phyloP scores from a whole-genome alignment of 2,888 invertebrate species.

The Tillus elongatus region DNA sequence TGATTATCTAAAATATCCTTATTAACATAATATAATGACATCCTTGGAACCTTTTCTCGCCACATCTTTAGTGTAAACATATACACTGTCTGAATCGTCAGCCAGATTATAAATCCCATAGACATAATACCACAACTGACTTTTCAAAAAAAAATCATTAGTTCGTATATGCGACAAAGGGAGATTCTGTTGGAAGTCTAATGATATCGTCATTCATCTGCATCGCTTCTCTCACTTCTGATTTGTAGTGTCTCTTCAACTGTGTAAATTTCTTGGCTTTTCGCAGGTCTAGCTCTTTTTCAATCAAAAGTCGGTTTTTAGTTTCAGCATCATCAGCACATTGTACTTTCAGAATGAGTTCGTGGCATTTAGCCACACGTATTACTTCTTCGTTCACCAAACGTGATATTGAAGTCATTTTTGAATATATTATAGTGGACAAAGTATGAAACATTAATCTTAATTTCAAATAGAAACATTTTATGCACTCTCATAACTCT shows the following conservation, averaged over 20 bases:
- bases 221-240: too few species aligned
- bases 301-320: conserved; percentile 10
- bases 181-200: conserved; percentile 12
- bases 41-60: too few species aligned
- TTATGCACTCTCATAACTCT: too few species aligned
- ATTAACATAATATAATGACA: too few species aligned
- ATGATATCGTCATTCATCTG: conserved; percentile 12
- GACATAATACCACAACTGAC: conserved; percentile 14
- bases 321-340: conserved; percentile 10
- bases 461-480: too few species aligned
- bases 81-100: too few species aligned
- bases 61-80: too few species aligned
- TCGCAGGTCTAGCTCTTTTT: conserved; percentile 13
- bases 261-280: too few species aligned
- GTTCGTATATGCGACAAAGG: conserved; percentile 13
- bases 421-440: conserved; percentile 11
- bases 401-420: conserved; percentile 13
- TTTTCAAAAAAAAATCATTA: conserved; percentile 13
- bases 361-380: conserved; percentile 12
- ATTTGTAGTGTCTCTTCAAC: too few species aligned
- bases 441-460: conserved; percentile 10
- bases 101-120: conserved; percentile 12
- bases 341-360: conserved; percentile 10
- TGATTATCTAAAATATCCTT: too few species aligned
- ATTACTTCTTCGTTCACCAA: conserved; percentile 12